Percentiles rank a stretch among this genome's conserved stretches.
Evolutionary conservation across 2,888 invertebrate genomes (phyloP).

Genomic region (Drosophila peninsularis): DNA sequence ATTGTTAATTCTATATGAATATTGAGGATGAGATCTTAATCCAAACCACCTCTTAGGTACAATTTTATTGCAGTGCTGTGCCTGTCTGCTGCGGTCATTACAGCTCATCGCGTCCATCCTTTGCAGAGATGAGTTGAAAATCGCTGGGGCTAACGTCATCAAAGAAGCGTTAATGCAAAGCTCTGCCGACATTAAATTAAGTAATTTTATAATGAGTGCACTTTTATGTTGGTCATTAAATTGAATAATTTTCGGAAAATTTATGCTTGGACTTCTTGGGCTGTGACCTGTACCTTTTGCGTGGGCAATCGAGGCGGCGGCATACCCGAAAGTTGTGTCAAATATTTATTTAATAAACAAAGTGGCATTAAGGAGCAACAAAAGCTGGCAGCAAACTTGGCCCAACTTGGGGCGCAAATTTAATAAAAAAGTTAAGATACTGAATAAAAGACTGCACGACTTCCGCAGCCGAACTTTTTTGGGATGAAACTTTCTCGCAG

Average conservation of each 20-base stretch:
- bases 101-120: background rate
- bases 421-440: slow-evolving; percentile 67
- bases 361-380: slow-evolving; percentile 56
- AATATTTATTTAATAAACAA: slow-evolving; percentile 78
- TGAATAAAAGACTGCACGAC: slow-evolving; percentile 48
- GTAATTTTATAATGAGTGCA: slow-evolving; percentile 33
- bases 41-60: background rate
- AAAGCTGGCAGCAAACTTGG: slow-evolving; percentile 50
- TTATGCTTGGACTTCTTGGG: slow-evolving; percentile 13
- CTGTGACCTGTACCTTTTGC: slow-evolving; percentile 27
- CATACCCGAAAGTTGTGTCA: slow-evolving; percentile 58
- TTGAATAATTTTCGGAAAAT: slow-evolving; percentile 24
- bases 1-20: background rate
- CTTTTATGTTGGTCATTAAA: slow-evolving; percentile 40
- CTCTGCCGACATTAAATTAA: slow-evolving; percentile 16
- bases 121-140: background rate
- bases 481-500: slow-evolving; percentile 25
- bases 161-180: background rate
- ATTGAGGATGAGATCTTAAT: background rate
- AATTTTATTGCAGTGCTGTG: background rate
- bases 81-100: background rate
- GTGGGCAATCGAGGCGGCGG: slow-evolving; percentile 41
- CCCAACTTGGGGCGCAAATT: slow-evolving; percentile 50
- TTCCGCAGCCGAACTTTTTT: slow-evolving; percentile 40
- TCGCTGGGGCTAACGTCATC: slow-evolving; percentile 1